Evolutionary conservation across 2,113 vertebrate genomes (phyloP), one percentile per base, ranked within the genome.

Genomic region (Lucifuga dentata): DNA sequence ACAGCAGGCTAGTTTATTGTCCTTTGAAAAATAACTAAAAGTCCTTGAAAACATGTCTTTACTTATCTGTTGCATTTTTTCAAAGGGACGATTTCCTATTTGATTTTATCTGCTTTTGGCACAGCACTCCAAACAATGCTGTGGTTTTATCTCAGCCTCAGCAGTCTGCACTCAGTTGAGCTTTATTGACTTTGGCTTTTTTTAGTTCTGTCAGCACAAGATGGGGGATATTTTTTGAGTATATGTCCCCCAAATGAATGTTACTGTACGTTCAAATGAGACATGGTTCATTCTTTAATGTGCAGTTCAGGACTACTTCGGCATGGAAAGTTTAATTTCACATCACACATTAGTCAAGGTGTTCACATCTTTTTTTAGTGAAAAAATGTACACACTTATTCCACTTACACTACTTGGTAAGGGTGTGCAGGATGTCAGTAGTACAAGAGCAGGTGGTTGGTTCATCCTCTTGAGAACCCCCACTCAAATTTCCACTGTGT

Each of bases 111-210:
- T 53, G 70, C 52, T 80, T 73, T 76, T 83, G 76, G 75, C 65
- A 44, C 48, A 49, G 63, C 62, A 23, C 66, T 56, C 52, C 68
- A 60, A 73, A 66, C 62, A 24, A 48, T 21, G n/a, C 43, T 68
- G 49, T 55, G 62, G 24, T 79, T 83, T 77, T 80, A 78, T 76
- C 80, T 74, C 5, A 3, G 36, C 63, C 63, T 68, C 70, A 64
- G 70, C 78, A 43, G 58, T 45, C 65, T 66, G 43, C 5, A 3
- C 19, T 26, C 0, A 46, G 64, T n/a, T 50, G 69, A 77, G 65
- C 75, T 68, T 80, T 81, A 81, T 88, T 83, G 71, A 83, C 76
- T 75, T 71, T 74, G 80, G 64, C 26, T 48, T 76, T 49, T n/a
- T 48, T 75, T 51, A 17, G 41, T 74, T 75, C 72, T 66, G 81